Evolutionary conservation across 1,140 invertebrate species (phyloP), one percentile per base, ranked within the genome.

Genomic region (Aphelenchoides besseyi): DNA sequence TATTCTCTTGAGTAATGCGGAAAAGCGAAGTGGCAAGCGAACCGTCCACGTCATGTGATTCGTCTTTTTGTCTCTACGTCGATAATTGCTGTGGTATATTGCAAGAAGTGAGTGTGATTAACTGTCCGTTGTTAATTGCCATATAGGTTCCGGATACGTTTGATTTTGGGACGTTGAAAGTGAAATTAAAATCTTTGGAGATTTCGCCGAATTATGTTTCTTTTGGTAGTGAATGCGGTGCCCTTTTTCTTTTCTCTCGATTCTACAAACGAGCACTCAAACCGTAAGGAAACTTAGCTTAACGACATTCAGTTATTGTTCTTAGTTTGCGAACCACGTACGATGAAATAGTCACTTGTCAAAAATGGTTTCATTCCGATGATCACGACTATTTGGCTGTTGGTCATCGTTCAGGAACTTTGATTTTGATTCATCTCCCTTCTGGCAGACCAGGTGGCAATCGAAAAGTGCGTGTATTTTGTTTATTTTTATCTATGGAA

Each of bases 101-200:
- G 55, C 18, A 23, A 16, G 55, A 59, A 28, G 55, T 59, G 12
- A 28, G 12, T 59, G n/a, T 2, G 29, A 5, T 12, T 12, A 59
- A 59, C 23, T n/a, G 3, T n/a, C 29, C 29, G 23, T 59, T 26
- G 55, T 12, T 28, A 18, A n/a, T 59, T 16, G 1, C 12, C 2
- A 2, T 59, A 1, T 59, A 59, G 55, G 55, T 59, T 16, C 55
- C 55, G 29, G 5, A 23, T 12, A n/a, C 12, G 12, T 59, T 59
- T 59, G 55, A 59, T 30, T 59, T 26, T 59, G 55, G 55, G 29
- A 59, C 55, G 26, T 16, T 59, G 12, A 59, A 59, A 32, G 55
- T 59, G 26, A 59, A 59, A 28, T 28, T 59, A 12, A 18, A 9
- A 18, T 59, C 55, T 30, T 12, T 59, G 1, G 16, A 23, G 12